phyloP scores from a whole-genome alignment of 2,888 invertebrate species.

The Monoplex corrugatus region DNA sequence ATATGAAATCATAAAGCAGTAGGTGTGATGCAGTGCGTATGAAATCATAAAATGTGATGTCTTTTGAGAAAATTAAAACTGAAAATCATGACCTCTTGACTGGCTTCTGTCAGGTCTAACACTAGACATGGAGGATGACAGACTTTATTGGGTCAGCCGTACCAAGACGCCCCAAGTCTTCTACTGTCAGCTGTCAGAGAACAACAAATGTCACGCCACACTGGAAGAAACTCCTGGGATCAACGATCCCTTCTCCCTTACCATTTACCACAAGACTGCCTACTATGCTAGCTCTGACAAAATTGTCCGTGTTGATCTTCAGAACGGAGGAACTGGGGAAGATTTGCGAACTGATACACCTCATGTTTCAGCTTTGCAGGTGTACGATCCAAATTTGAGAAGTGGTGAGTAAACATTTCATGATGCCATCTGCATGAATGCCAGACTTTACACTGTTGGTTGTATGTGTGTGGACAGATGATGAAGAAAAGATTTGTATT shows the following conservation, averaged over 20 bases:
- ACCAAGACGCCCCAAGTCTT: conserved; percentile 71
- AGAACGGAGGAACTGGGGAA: background rate
- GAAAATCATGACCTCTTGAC: too few relatives aligned
- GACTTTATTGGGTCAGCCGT: conserved; percentile 89
- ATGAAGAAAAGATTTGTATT: too few relatives aligned
- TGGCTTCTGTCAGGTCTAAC: conserved; percentile 84
- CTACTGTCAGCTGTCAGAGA: conserved; percentile 52
- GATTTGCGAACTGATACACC: conserved; percentile 85
- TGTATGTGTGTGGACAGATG: too few relatives aligned
- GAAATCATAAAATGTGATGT: too few relatives aligned
- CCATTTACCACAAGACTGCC: conserved; percentile 71
- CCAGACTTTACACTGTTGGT: too few relatives aligned
- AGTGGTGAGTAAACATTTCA: conserved; percentile 56
- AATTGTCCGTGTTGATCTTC: conserved; percentile 85
- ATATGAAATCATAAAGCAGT: too few relatives aligned
- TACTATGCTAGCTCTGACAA: conserved; percentile 85
- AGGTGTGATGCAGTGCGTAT: too few relatives aligned
- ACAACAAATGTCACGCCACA: background rate
- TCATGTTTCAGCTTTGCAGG: conserved; percentile 76
- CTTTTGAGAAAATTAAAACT: too few relatives aligned
- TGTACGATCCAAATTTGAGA: conserved; percentile 80
- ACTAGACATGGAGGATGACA: conserved; percentile 85
- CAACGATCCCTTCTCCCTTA: conserved; percentile 83
- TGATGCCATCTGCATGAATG: too few relatives aligned
- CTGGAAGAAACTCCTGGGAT: background rate